Evolutionary conservation across 2,888 invertebrate genomes (phyloP), one percentile per base, ranked within the genome.

Genomic region (Heliconius aoede): DNA sequence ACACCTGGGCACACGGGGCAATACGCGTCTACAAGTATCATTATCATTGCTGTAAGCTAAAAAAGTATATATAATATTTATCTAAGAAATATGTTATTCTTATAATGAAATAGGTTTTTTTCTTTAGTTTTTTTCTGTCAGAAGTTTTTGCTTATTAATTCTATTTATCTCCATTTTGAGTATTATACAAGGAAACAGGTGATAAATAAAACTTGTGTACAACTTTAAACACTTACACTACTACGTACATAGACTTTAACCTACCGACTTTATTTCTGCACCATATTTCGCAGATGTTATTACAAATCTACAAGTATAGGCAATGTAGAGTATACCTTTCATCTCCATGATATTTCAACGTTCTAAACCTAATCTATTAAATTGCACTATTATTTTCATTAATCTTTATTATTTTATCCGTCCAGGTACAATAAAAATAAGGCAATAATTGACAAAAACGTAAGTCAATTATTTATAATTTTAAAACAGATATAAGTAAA

Each of bases 1-100:
- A 79, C 82, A 83, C 80, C 81, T 83, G 82, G 73, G 78, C 78
- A 80, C 65, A 64, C 65, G 72, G 32, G 73, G 32, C 68, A 65
- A 74, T 51, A 69, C 30, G 28, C 46, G 26, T 71, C 71, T 64
- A 51, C 26, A 61, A 65, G 36, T 65, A 46, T 26, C 26, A 30
- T 46, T 62, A 64, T 75, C 36, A 55, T 55, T 71, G 24, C 26
- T 3, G 30, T 55, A 69, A 71, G 74, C 71, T 74, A 74, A 46
- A 74, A 67, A 71, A 5, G 3, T 5, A 65, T 36, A n/a, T 40
- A 40, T 24, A 18, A 18, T 65, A 40, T 40, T 65, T 65, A 65
- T 65, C 3, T 36, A 36, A 65, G 13, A 36, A 24, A 40, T 65
- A 40, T 65, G 40, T 65, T 40, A 13, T 36, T 24, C 4, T 24